phyloP scores from a whole-genome alignment of 2,797 vertebrate species.

The Chaetodon trifasciatus region DNA sequence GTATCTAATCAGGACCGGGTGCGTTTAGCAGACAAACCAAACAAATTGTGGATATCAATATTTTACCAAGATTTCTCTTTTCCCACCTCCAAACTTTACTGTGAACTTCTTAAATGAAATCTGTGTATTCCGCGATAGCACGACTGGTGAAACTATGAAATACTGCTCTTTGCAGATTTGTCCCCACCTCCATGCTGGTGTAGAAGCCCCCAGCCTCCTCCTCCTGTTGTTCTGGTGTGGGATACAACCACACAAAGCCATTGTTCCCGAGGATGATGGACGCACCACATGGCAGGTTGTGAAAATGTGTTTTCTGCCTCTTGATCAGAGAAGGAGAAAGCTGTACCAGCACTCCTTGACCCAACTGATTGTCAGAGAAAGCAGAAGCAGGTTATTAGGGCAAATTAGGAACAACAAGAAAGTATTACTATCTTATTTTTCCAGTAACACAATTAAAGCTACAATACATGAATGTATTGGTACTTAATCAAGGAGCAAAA shows the following conservation, averaged over 20 bases:
- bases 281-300: constrained; percentile 94
- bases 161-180: neutral
- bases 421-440: neutral
- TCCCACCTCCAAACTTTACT: neutral
- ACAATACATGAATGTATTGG: neutral
- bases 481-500: neutral
- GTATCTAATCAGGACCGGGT: neutral
- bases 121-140: neutral
- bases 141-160: neutral
- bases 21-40: neutral
- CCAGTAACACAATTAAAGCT: neutral
- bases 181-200: constrained; percentile 90
- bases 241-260: constrained; percentile 96
- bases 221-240: constrained; percentile 89
- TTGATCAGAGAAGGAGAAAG: constrained; percentile 96
- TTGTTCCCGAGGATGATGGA: constrained; percentile 97
- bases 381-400: neutral
- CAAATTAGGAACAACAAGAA: neutral
- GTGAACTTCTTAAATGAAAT: neutral
- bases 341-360: constrained; percentile 94
- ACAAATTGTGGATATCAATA: neutral
- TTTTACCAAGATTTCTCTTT: neutral
- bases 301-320: constrained; percentile 98
- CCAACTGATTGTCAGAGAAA: constrained; percentile 83
- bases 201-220: constrained; percentile 93